phyloP scores from a whole-genome alignment of 2,888 invertebrate species.

The Orgyia antiqua region DNA sequence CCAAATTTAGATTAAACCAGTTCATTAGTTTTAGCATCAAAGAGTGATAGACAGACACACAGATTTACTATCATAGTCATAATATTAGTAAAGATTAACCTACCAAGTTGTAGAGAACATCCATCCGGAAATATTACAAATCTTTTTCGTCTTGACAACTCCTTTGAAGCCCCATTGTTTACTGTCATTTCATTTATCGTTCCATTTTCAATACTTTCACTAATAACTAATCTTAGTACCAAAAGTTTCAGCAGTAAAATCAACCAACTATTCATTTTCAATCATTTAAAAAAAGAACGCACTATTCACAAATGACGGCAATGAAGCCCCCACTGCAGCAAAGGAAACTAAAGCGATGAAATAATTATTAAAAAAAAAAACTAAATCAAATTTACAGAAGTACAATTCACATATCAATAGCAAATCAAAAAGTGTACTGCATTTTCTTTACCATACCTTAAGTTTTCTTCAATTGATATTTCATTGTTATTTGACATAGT shows the following conservation, averaged over 20 bases:
- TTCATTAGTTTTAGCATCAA: too few species aligned
- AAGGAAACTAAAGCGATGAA: too few species aligned
- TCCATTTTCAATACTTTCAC: slow-evolving; percentile 28
- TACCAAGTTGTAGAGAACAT: slow-evolving; percentile 79
- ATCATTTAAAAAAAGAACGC: background rate
- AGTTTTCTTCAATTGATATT: slow-evolving; percentile 49
- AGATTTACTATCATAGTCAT: too few species aligned
- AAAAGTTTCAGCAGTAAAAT: slow-evolving; percentile 23
- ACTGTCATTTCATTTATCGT: slow-evolving; percentile 32
- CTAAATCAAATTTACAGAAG: too few species aligned
- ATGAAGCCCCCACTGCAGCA: too few species aligned
- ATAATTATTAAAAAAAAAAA: too few species aligned
- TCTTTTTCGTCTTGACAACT: slow-evolving; percentile 75
- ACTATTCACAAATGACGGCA: too few species aligned
- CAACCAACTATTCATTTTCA: slow-evolving; percentile 17
- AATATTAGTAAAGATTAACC: too few species aligned
- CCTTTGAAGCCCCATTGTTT: slow-evolving; percentile 37
- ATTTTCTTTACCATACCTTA: too few species aligned
- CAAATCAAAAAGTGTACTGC: slow-evolving; percentile 53
- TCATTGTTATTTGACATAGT: slow-evolving; percentile 60
- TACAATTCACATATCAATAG: too few species aligned
- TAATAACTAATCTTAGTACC: slow-evolving; percentile 31
- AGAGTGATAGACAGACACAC: too few species aligned
- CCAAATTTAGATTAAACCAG: too few species aligned
- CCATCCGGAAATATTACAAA: slow-evolving; percentile 80